Base-by-base conservation (phyloP, 2,797 vertebrate genomes). In the Lagorchestes hirsutus region DNA sequence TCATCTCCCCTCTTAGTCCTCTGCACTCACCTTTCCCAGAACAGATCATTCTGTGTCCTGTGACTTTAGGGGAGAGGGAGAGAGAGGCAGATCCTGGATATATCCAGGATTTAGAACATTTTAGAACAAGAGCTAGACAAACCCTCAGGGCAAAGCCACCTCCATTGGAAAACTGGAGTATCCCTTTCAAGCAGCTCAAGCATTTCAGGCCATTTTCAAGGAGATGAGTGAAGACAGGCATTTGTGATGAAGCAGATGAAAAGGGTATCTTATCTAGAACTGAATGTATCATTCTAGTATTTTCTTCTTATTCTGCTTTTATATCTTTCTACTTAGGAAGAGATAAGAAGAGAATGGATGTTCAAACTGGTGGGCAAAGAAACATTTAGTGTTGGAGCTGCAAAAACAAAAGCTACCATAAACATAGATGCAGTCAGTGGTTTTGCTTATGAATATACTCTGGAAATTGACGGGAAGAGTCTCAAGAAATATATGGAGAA, bases 301-400 rank as follows among this genome's bases (percentile, higher is more conserved):
- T 96, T 95, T 93, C 46, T 92, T 74, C 24, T 5, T 96, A 92
- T 96, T 92, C 90, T 93, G 74, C 46, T 91, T 94, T 90, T 91
- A 0, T 96, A 67, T 96, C 94, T 95, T 92, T 56, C 92, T 91
- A 56, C 92, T 31, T 98, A 99, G 99, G 99, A 99, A 98, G 98
- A 99, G 54, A 98, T 99, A 98, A 99, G 99, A 95, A 99, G 99
- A 97, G 99, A 99, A 94, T 99, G 99, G 99, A 99, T 99, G 99
- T 99, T 99, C 98, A 99, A 99, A 97, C 98, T 99, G 92, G 99
- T 99, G 92, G 99, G 99, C 97, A 99, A 99, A 98, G 99, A 99
- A 98, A 99, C 99, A 0, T 99, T 99, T 98, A 98, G 57, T 3
- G 99, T 99, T 97, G 99, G 99, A 95, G 98, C 98, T 91, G 95